phyloP scores from a whole-genome alignment of 2,888 invertebrate genomes.

The Lepas anatifera region DNA sequence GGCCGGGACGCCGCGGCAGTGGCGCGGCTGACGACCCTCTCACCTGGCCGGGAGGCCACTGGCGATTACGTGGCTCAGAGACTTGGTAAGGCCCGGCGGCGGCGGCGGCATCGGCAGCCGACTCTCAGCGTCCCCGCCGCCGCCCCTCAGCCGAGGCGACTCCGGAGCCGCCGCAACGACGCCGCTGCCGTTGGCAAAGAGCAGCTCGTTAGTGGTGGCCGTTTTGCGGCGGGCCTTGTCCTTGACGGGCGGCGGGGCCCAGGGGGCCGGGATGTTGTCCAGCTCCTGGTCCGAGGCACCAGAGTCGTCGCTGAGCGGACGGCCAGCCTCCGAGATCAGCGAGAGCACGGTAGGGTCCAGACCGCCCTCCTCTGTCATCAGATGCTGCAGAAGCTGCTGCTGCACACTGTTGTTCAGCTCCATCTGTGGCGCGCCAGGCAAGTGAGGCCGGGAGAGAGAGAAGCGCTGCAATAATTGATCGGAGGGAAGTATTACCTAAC shows the following conservation, averaged over 20 bases:
- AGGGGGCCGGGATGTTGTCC: background rate
- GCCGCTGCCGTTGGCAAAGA: slow-evolving; percentile 45
- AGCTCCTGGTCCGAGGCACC: background rate
- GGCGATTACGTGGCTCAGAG: background rate
- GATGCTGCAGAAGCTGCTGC: slow-evolving; percentile 62
- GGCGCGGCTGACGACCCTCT: background rate
- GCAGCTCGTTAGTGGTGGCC: slow-evolving; percentile 53
- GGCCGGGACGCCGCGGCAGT: too few relatives aligned
- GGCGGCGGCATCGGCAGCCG: background rate
- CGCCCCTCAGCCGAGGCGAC: background rate
- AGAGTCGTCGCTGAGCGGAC: background rate
- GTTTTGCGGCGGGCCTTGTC: slow-evolving; percentile 51
- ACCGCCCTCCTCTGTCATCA: slow-evolving; percentile 43
- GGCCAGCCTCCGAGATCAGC: background rate
- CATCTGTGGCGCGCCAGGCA: too few relatives aligned
- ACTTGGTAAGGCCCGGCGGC: too few relatives aligned
- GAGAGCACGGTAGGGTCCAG: background rate
- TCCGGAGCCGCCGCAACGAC: slow-evolving; percentile 46
- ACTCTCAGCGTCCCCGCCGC: background rate
- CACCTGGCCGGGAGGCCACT: background rate
- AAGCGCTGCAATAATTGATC: too few relatives aligned
- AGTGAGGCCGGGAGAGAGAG: too few relatives aligned
- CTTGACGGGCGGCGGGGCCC: slow-evolving; percentile 14
- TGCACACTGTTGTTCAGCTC: slow-evolving; percentile 45
- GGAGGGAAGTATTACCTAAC: too few relatives aligned